phyloP scores from a whole-genome alignment of 2,113 vertebrate genomes.

The Jacana jacana region DNA sequence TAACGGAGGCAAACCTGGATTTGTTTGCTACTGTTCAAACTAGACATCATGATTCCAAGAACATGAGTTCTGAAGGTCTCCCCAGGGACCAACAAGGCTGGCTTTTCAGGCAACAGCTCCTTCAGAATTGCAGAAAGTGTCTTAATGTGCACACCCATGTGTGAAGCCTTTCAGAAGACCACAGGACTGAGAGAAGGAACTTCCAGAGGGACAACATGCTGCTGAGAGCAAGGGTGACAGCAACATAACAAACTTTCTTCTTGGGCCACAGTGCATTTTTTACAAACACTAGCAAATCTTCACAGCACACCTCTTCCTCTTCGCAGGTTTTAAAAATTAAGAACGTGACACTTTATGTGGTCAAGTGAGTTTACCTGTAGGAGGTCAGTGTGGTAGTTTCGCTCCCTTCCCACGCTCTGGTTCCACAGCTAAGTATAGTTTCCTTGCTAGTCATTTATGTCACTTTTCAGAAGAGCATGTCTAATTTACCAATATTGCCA shows the following conservation, averaged over 20 bases:
- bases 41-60: not conserved
- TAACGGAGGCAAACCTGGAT: not conserved
- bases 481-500: not conserved
- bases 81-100: not conserved
- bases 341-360: not conserved
- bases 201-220: not conserved
- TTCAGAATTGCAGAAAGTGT: not conserved
- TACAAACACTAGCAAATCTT: not conserved
- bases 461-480: not conserved
- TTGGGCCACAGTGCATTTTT: not conserved
- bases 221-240: not conserved
- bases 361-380: not conserved
- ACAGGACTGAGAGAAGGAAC: not conserved
- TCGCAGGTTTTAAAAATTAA: not conserved
- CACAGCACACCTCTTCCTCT: not conserved
- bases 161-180: not conserved
- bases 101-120: not conserved
- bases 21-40: not conserved
- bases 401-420: not conserved
- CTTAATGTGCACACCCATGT: not conserved
- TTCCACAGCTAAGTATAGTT: not conserved
- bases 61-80: not conserved
- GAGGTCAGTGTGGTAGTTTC: not conserved
- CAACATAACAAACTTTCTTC: not conserved
- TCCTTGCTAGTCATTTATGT: accelerated